phyloP scores from a whole-genome alignment of 1,140 invertebrate species.

The Temnothorax nylanderi region DNA sequence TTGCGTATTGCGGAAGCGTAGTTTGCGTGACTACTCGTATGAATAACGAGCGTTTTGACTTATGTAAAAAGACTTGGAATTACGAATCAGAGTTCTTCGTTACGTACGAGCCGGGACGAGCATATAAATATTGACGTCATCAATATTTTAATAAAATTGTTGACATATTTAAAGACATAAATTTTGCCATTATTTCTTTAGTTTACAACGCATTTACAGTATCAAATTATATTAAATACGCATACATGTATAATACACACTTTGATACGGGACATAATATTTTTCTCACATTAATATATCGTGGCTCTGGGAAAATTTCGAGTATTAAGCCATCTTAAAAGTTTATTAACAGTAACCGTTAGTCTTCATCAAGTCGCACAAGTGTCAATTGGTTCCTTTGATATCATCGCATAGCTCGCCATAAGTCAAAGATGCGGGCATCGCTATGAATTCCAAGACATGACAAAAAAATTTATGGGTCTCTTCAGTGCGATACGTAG shows the following conservation, averaged over 20 bases:
- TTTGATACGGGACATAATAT: neutral
- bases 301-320: neutral
- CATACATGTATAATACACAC: too few relatives aligned
- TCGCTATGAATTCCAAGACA: neutral
- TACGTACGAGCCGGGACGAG: neutral
- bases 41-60: conserved; percentile 1
- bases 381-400: conserved; percentile 32
- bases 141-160: neutral
- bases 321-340: neutral
- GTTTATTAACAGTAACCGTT: conserved; percentile 20
- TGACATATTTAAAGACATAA: neutral
- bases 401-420: conserved; percentile 1
- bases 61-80: conserved; percentile 33
- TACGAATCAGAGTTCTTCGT: neutral
- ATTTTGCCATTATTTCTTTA: neutral
- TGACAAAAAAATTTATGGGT: conserved; percentile 29
- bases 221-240: neutral
- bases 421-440: conserved; percentile 45
- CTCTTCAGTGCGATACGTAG: neutral
- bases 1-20: neutral
- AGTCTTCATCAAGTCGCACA: conserved; percentile 46
- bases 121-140: neutral
- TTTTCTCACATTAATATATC: conserved; percentile 26
- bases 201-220: neutral
- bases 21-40: too few relatives aligned